These are phyloP conservation scores for Aphrophora alni DNA, from an alignment of 2,888 invertebrate genomes.

Conservation along the genomic window DNA sequence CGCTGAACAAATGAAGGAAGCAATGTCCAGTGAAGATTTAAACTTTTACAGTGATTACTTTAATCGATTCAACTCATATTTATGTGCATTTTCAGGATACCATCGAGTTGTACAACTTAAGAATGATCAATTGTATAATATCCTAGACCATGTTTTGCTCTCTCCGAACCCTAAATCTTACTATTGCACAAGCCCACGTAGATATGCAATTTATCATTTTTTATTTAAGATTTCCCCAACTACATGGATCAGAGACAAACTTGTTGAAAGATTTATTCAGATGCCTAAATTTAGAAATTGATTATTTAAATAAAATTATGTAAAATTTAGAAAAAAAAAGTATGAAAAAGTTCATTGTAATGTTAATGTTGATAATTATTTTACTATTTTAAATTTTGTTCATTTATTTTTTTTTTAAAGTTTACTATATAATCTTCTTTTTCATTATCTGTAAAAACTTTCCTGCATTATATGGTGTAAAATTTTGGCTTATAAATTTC, in stretches of 20 bases:
- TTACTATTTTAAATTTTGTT: too few relatives aligned
- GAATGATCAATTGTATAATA: slow-evolving; percentile 63
- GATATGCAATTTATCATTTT: slow-evolving; percentile 70
- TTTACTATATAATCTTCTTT: too few relatives aligned
- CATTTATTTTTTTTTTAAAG: too few relatives aligned
- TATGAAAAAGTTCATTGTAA: too few relatives aligned
- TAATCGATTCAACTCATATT: neutral
- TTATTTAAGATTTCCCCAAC: slow-evolving; percentile 64
- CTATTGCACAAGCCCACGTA: slow-evolving; percentile 74
- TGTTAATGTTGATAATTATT: too few relatives aligned
- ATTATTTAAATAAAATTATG: too few relatives aligned
- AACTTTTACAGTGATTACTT: slow-evolving; percentile 69
- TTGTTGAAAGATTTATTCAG: slow-evolving; percentile 68
- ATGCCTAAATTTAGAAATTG: slow-evolving; percentile 62
- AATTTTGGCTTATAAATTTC: too few relatives aligned
- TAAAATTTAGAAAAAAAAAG: too few relatives aligned
- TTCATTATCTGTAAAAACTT: too few relatives aligned
- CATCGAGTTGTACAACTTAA: slow-evolving; percentile 56
- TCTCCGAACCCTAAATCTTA: slow-evolving; percentile 64
- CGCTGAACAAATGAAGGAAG: slow-evolving; percentile 68
- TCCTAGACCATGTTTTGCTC: slow-evolving; percentile 68
- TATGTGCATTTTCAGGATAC: neutral
- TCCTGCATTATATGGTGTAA: too few relatives aligned
- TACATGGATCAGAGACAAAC: slow-evolving; percentile 65
- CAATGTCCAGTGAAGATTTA: slow-evolving; percentile 68